Base-by-base conservation (phyloP, 2,888 invertebrate species). In the Rhogogaster chlorosoma region DNA sequence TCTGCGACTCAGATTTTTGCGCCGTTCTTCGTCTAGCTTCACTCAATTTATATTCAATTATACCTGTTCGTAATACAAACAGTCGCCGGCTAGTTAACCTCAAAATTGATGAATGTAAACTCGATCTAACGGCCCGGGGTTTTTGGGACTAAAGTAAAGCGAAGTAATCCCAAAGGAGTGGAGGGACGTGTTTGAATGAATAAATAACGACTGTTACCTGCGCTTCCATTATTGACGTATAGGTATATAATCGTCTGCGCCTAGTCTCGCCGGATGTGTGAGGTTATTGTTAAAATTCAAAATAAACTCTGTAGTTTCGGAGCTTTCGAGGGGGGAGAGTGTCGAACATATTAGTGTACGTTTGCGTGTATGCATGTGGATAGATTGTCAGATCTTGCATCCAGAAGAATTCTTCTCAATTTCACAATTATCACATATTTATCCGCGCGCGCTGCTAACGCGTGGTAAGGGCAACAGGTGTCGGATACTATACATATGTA, bases 151-250 rank as follows among this genome's bases (percentile, higher is more conserved):
- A 1, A 42, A 42, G 4, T 22, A 42, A 26, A 42, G 36, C 1
- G 10, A 22, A 38, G 1, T n/a, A 38, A 12, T n/a, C 2, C 22
- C 4, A 12, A 36, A 12, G 67, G 70, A 15, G 36, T 15, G n/a
- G 10, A 29, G 29, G 42, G 12, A 22, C 22, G 38, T 26, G 7
- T 61, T 80, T 61, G 36, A 61, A 80, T 42, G 32, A 38, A 7
- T 10, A 22, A 78, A 53, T 61, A 61, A 80, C 57, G 38, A 42
- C n/a, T 38, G n/a, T 80, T 61, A 80, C 80, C 80, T 80, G 80
- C 61, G 29, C 18, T 22, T 32, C 80, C 80, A 80, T 80, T 57
- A 22, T 26, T n/a, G n/a, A 71, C n/a, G 42, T n/a, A n/a, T n/a
- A n/a, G 6, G 22, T 32, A 29, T 32, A 67, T 67, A 29, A 10